Base-by-base conservation (phyloP, 2,113 vertebrate species). In the Micromys minutus region DNA sequence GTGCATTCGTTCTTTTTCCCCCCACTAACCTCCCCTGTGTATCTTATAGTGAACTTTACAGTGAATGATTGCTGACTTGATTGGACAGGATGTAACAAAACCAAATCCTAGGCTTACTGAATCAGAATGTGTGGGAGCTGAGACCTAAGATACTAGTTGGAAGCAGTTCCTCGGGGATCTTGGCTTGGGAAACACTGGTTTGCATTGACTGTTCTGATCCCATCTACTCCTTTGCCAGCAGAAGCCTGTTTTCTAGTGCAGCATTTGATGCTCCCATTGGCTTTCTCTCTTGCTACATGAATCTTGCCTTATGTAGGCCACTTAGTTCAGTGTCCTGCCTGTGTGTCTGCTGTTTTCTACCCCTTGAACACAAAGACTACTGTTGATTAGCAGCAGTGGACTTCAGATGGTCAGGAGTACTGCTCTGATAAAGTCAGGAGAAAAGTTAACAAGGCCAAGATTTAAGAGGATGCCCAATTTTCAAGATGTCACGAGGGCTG, bases 71-170 rank as follows among this genome's bases (percentile, higher is more conserved):
- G 88, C 19, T 91, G 80, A 95, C 80, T 95, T 93, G 61, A 87
- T 91, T 79, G 72, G 72, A 39, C n/a, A 45, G 74, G 29, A 81
- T 67, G 47, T 47, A 88, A n/a, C 13, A 57, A 92, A 94, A 91
- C 13, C 9, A 90, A 86, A 94, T 42, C 5, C 22, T 87, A 9
- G 61, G 61, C 47, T 65, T 92, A 57, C 29, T 88, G 47, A 69
- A 91, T 87, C 50, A 92, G 71, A 96, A 86, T 94, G 45, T 92
- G 45, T 45, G 61, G 69, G 69, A 81, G 5, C 77, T 93, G n/a
- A 90, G 24, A 95, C 92, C 59, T 72, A 47, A 4, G 45, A 52
- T 52, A 89, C 39, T 95, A 42, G 93, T 91, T 97, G 84, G n/a
- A 92, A 87, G 55, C 88, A 84, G 26, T 42, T 69, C 16, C 24